Conservation (phyloP, 1,140 invertebrate genomes). For the Halictus rubicundus region DNA sequence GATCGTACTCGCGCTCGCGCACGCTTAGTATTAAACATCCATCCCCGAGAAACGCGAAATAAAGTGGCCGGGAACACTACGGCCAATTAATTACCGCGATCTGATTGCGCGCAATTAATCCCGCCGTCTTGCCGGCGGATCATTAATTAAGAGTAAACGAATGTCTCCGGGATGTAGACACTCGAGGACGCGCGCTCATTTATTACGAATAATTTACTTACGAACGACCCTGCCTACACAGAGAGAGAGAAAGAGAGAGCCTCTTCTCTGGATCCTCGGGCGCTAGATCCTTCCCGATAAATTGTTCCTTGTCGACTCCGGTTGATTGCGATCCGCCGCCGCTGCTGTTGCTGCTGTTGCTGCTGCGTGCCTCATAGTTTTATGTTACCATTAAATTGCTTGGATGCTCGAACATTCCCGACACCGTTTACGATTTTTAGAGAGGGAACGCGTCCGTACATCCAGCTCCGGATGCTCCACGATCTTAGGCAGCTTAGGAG, state of each 20-base stretch:
- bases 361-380: too few species aligned
- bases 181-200: slow-evolving; percentile 57
- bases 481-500: too few species aligned
- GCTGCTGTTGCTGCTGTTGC: too few species aligned
- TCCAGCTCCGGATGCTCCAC: too few species aligned
- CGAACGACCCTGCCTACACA: slow-evolving; percentile 34
- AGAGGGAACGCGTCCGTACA: too few species aligned
- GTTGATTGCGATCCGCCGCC: too few species aligned
- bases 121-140: slow-evolving; percentile 60
- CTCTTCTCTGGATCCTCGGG: neutral
- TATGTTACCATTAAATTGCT: too few species aligned
- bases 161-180: slow-evolving; percentile 62
- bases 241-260: neutral
- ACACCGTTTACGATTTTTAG: too few species aligned
- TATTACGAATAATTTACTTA: slow-evolving; percentile 67
- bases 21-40: slow-evolving; percentile 19
- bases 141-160: slow-evolving; percentile 67
- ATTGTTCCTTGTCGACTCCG: slow-evolving; percentile 16
- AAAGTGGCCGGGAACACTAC: slow-evolving; percentile 57
- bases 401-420: too few species aligned
- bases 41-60: slow-evolving; percentile 53
- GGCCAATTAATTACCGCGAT: slow-evolving; percentile 65
- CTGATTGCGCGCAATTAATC: slow-evolving; percentile 68
- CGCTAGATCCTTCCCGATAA: slow-evolving; percentile 20
- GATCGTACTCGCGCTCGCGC: neutral